phyloP scores from a whole-genome alignment of 2,888 invertebrate genomes.

The Yponomeuta cagnagella region DNA sequence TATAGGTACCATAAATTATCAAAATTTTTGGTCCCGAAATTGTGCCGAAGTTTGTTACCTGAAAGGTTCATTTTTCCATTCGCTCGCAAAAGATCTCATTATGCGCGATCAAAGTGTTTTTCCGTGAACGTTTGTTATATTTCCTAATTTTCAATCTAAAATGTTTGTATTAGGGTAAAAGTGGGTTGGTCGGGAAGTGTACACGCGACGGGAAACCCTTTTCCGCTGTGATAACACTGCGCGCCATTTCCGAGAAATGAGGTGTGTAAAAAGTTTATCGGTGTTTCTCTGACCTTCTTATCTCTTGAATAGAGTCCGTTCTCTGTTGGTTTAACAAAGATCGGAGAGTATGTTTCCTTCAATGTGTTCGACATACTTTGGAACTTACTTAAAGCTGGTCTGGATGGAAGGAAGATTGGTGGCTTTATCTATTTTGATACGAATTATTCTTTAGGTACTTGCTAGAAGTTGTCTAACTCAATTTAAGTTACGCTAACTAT shows the following conservation, averaged over 20 bases:
- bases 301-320: constrained; percentile 37
- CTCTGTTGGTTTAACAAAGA: not conserved
- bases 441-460: too few relatives aligned
- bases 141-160: constrained; percentile 2
- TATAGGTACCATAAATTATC: too few relatives aligned
- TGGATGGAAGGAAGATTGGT: too few relatives aligned
- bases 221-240: constrained; percentile 9
- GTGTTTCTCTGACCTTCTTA: constrained; percentile 9
- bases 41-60: too few relatives aligned
- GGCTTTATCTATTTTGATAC: too few relatives aligned
- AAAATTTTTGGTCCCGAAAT: too few relatives aligned
- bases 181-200: not conserved
- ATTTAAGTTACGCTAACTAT: too few relatives aligned
- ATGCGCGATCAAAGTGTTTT: not conserved
- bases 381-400: too few relatives aligned
- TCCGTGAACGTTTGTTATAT: not conserved
- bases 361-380: not conserved
- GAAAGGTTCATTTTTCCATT: not conserved
- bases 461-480: too few relatives aligned
- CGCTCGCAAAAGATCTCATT: not conserved
- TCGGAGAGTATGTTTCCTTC: not conserved
- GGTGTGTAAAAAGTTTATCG: constrained; percentile 14
- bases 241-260: constrained; percentile 10
- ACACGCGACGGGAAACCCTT: not conserved
- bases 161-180: not conserved